Evolutionary conservation across 2,888 invertebrate species (phyloP).

Genomic region (Ferdinandea cuprea): DNA sequence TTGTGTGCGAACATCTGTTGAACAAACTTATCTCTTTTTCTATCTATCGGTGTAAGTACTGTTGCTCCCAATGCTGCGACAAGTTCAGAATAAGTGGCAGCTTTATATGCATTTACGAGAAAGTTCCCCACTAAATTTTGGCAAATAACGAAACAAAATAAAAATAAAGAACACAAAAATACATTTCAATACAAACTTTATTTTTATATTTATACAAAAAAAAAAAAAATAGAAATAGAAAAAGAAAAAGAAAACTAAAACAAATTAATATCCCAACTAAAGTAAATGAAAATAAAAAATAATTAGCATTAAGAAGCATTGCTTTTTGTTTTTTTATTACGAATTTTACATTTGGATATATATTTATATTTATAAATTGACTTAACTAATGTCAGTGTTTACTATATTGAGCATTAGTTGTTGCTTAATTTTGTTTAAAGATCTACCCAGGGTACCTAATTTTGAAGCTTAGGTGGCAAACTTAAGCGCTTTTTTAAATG

Average conservation of each 20-base stretch:
- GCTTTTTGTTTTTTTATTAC: not conserved
- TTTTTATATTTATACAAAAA: slow-evolving; percentile 5
- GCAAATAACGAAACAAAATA: slow-evolving; percentile 21
- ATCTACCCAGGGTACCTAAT: not conserved
- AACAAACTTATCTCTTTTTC: slow-evolving; percentile 27
- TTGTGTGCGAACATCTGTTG: slow-evolving; percentile 63
- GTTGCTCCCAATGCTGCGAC: slow-evolving; percentile 6
- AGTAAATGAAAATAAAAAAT: slow-evolving; percentile 7
- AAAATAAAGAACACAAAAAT: slow-evolving; percentile 25
- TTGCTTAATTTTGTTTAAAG: slow-evolving; percentile 31
- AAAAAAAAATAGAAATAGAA: slow-evolving; percentile 36
- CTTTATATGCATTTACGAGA: slow-evolving; percentile 35
- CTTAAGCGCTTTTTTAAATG: too few relatives aligned
- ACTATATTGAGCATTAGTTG: slow-evolving; percentile 57
- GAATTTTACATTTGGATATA: slow-evolving; percentile 21
- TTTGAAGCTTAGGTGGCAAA: slow-evolving; percentile 9
- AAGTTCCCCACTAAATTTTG: slow-evolving; percentile 41
- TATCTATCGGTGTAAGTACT: slow-evolving; percentile 2
- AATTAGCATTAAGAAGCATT: slow-evolving; percentile 1
- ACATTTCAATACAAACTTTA: slow-evolving; percentile 40
- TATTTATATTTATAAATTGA: slow-evolving; percentile 48
- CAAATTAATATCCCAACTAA: slow-evolving; percentile 23
- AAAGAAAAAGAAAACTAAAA: slow-evolving; percentile 16
- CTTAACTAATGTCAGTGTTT: slow-evolving; percentile 77
- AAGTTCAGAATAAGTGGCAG: slow-evolving; percentile 37